Evolutionary conservation across 2,888 invertebrate genomes (phyloP).

Genomic region (Beris chalybata): DNA sequence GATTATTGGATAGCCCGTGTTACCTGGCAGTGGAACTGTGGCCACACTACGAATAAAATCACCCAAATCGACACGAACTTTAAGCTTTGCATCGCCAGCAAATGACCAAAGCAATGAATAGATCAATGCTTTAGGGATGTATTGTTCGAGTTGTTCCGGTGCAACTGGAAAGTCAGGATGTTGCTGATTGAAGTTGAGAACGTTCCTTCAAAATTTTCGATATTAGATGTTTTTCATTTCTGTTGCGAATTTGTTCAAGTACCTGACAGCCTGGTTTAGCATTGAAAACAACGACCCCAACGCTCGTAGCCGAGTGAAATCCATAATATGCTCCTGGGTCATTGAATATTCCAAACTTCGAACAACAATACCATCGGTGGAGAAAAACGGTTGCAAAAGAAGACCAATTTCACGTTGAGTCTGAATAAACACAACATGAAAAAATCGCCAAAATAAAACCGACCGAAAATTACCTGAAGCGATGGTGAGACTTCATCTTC

Average conservation of each 20-base stretch:
- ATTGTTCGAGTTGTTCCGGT: slow-evolving; percentile 88
- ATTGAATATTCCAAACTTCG: slow-evolving; percentile 89
- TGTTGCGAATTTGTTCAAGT: neutral
- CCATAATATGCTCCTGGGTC: slow-evolving; percentile 97
- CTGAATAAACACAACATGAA: slow-evolving; percentile 48
- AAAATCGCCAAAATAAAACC: too few species aligned
- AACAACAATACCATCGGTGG: slow-evolving; percentile 90
- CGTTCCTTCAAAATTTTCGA: slow-evolving; percentile 63
- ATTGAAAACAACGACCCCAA: slow-evolving; percentile 96
- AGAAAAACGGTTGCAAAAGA: slow-evolving; percentile 82
- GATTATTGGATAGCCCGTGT: slow-evolving; percentile 79
- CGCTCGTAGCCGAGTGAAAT: slow-evolving; percentile 95
- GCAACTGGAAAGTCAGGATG: slow-evolving; percentile 95
- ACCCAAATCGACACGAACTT: slow-evolving; percentile 91
- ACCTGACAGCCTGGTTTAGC: slow-evolving; percentile 86
- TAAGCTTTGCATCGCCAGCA: slow-evolving; percentile 96
- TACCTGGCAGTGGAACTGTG: slow-evolving; percentile 86
- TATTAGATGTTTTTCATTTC: slow-evolving; percentile 32
- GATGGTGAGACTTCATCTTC: slow-evolving; percentile 83
- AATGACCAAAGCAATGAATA: slow-evolving; percentile 97
- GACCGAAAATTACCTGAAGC: slow-evolving; percentile 61
- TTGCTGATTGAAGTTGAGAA: slow-evolving; percentile 88
- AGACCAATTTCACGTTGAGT: slow-evolving; percentile 88
- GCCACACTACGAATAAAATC: slow-evolving; percentile 95
- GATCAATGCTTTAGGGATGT: slow-evolving; percentile 90